Evolutionary conservation across 1,140 invertebrate genomes (phyloP), one percentile per base, ranked within the genome.

Genomic region (Calliopsis andreniformis): DNA sequence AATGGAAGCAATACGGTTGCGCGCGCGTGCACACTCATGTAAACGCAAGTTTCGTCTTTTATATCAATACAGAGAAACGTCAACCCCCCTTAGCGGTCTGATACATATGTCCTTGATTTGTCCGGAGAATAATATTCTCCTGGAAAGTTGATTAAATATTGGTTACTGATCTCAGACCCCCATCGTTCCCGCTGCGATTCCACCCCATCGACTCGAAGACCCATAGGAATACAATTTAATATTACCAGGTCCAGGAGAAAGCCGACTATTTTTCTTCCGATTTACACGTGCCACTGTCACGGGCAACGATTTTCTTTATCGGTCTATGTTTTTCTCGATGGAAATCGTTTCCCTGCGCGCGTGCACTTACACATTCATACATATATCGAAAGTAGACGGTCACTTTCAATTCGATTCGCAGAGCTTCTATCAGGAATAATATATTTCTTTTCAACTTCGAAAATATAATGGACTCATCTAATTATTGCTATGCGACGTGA

Each of bases 71-170:
- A 76, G 49, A 67, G 67, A 82, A 82, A 3, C 69, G 64, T 82
- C 67, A 78, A 69, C 70, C 63, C 84, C 79, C 78, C 64, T 84
- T 78, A 78, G 68, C 61, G 71, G 79, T 80, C 78, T 75, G 77
- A 82, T 90, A 87, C 90, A 90, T 90, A 91, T 90, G 90, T 91
- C 89, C 88, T 90, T 91, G 89, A 91, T 91, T 91, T 90, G 87
- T 89, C 87, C 77, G 73, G 87, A 91, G 88, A 91, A 91, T 90
- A 89, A 89, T 89, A 87, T 86, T 88, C 89, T 88, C 80, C 85
- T 84, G 87, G 79, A 89, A 88, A 90, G 88, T 90, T 90, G 89
- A 89, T 91, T 91, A 91, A 92, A 90, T 89, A 90, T 91, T 91
- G 87, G 88, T 89, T 86, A 88, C 76, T 72, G 84, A 84, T 84